These are phyloP conservation scores for Mya arenaria DNA, from an alignment of 1,140 invertebrate species.

Conservation along the genomic window DNA sequence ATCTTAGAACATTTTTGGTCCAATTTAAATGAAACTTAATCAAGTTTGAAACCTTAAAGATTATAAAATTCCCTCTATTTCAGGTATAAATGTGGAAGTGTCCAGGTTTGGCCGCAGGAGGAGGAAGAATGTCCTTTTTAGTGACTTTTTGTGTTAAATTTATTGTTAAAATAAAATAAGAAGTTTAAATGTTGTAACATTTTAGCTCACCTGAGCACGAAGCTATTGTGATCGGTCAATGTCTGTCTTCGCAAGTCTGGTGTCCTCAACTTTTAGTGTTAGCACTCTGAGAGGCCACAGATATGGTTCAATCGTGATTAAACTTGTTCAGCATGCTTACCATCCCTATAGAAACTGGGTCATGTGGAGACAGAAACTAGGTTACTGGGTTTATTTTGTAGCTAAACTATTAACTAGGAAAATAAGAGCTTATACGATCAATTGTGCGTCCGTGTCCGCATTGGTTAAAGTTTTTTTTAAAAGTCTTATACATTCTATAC, in stretches of 20 bases:
- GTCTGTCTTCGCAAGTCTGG: background rate
- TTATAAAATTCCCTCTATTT: too few species aligned
- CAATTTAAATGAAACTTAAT: conserved; percentile 8
- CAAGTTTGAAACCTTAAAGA: background rate
- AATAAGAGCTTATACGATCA: background rate
- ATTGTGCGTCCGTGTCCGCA: background rate
- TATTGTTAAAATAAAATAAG: background rate
- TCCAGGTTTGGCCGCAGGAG: background rate
- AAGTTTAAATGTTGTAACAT: background rate
- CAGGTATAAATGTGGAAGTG: too few species aligned
- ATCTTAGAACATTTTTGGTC: conserved; percentile 6
- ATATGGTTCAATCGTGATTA: too few species aligned
- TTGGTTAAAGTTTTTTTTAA: too few species aligned
- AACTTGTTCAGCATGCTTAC: conserved; percentile 6
- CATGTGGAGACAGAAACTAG: background rate
- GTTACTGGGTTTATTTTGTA: background rate
- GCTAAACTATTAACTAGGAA: conserved; percentile 1
- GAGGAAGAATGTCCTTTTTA: background rate
- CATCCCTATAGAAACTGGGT: background rate
- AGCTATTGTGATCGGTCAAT: conserved; percentile 7
- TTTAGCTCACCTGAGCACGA: background rate
- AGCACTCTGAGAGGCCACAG: background rate
- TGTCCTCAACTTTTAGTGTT: conserved; percentile 9
- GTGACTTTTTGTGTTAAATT: conserved; percentile 4
- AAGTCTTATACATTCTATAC: conserved; percentile 1